Evolutionary conservation across 2,113 vertebrate species (phyloP).

Genomic region (Lutjanus erythropterus): DNA sequence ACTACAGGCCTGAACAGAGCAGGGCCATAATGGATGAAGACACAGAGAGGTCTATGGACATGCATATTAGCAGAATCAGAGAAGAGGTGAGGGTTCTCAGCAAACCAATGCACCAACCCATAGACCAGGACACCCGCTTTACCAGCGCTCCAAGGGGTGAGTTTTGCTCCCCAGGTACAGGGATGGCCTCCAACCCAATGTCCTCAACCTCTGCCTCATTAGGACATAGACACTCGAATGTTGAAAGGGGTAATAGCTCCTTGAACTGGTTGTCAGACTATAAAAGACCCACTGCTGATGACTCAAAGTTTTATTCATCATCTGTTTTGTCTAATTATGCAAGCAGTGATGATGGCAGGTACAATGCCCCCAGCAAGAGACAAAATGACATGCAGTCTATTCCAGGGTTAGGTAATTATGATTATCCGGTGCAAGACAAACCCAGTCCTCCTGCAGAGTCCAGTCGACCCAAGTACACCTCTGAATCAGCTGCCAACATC

Average conservation of each 20-base stretch:
- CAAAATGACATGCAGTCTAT: slow-evolving; percentile 14
- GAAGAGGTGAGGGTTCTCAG: slow-evolving; percentile 84
- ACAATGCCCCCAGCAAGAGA: slow-evolving; percentile 12
- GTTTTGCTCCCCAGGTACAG: slow-evolving; percentile 17
- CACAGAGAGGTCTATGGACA: slow-evolving; percentile 72
- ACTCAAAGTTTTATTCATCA: slow-evolving; percentile 46
- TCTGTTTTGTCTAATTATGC: slow-evolving; percentile 54
- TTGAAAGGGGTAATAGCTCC: slow-evolving; percentile 42
- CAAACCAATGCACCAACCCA: slow-evolving; percentile 80
- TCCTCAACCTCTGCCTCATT: slow-evolving; percentile 23
- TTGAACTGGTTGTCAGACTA: slow-evolving; percentile 67
- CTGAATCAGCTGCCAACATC: slow-evolving; percentile 92
- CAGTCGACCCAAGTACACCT: slow-evolving; percentile 85
- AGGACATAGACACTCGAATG: slow-evolving; percentile 14
- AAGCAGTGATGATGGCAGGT: neutral
- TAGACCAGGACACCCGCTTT: slow-evolving; percentile 72
- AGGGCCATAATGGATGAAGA: slow-evolving; percentile 63
- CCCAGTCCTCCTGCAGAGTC: slow-evolving; percentile 37
- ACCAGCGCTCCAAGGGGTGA: slow-evolving; percentile 78
- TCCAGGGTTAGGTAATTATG: slow-evolving; percentile 66
- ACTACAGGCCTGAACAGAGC: slow-evolving; percentile 69
- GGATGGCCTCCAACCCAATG: slow-evolving; percentile 3
- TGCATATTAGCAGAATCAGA: slow-evolving; percentile 79
- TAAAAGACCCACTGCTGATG: slow-evolving; percentile 10
- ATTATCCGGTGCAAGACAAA: neutral